Evolutionary conservation across 2,888 invertebrate genomes (phyloP).

Genomic region (Philopedon plagiatum): DNA sequence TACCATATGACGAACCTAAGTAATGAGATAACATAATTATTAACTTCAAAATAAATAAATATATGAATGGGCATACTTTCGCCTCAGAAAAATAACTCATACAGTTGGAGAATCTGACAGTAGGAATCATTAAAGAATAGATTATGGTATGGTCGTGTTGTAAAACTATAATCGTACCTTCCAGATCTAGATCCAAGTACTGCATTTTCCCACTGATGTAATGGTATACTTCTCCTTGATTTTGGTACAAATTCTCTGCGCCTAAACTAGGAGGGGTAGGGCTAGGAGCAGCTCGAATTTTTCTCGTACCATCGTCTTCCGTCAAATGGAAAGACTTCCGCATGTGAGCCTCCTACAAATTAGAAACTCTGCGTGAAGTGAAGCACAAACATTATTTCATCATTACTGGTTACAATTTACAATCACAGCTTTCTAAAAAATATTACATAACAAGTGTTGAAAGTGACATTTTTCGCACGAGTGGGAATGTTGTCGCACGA

Average conservation of each 20-base stretch:
- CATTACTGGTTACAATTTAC: too few species aligned
- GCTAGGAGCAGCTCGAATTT: slow-evolving; percentile 71
- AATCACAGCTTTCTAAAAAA: too few species aligned
- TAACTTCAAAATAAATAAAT: background rate
- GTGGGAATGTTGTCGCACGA: too few species aligned
- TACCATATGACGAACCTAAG: slow-evolving; percentile 57
- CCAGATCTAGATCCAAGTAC: slow-evolving; percentile 90
- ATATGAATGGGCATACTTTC: too few species aligned
- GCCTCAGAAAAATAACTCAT: too few species aligned
- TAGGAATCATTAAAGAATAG: too few species aligned
- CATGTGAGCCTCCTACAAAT: slow-evolving; percentile 58
- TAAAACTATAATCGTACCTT: slow-evolving; percentile 59
- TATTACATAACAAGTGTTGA: too few species aligned
- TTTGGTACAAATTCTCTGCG: slow-evolving; percentile 63
- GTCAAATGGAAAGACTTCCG: slow-evolving; percentile 65
- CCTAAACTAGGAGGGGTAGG: slow-evolving; percentile 68
- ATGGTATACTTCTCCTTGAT: slow-evolving; percentile 58
- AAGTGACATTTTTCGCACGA: too few species aligned
- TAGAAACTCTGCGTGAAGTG: too few species aligned
- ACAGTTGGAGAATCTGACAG: too few species aligned
- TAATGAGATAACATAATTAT: background rate
- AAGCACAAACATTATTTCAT: too few species aligned
- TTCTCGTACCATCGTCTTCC: slow-evolving; percentile 62
- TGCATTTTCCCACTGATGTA: slow-evolving; percentile 72
- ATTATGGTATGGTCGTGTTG: too few species aligned